Base-by-base conservation (phyloP, 2,113 vertebrate species). In the Channa argus region DNA sequence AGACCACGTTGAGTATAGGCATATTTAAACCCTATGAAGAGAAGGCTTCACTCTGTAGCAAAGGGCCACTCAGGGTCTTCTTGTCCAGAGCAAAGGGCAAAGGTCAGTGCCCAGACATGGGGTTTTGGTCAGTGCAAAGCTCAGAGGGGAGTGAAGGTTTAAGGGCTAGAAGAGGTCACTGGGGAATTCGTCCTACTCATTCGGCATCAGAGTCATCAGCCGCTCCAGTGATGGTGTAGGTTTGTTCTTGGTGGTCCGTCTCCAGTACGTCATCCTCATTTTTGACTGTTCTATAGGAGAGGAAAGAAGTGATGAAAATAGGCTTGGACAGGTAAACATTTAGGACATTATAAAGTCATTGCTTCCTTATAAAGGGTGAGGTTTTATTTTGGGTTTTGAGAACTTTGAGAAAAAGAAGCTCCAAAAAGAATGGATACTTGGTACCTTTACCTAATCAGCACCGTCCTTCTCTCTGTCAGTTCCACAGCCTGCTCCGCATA, bases 371-470 rank as follows among this genome's bases (percentile, higher is more conserved):
- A 33, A 51, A 34, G 10, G 38, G 13, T 63, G 14, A 46, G 37
- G 8, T 45, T 59, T 8, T 63, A 58, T 47, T 36, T 47, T 6
- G 56, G 37, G 36, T 15, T 36, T 46, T 64, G 3, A 69, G 12
- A 61, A 41, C 14, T 15, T 5, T 0, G 6, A 41, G 68, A 36
- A 36, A 72, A 60, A 60, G 0, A 53, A 56, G n/a, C 10, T 44
- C 55, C 53, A 41, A 71, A 12, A 71, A 74, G 37, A 72, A 66
- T 41, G 51, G 24, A 84, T 79, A 71, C 56, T 71, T 47, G 79
- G 86, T 88, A 81, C 82, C 74, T 86, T 93, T 93, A 94, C 94
- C 92, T 95, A 78, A 95, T 93, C 11, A 94, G 87, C 51, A 94
- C 91, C 8, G 93, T 94, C 85, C 93, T 94, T 65, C 91, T 93